Percentiles rank a stretch among this genome's conserved stretches.
These are phyloP conservation scores for Enteromius mattozi DNA, from an alignment of 2,797 vertebrate species.

Conservation along the genomic window DNA sequence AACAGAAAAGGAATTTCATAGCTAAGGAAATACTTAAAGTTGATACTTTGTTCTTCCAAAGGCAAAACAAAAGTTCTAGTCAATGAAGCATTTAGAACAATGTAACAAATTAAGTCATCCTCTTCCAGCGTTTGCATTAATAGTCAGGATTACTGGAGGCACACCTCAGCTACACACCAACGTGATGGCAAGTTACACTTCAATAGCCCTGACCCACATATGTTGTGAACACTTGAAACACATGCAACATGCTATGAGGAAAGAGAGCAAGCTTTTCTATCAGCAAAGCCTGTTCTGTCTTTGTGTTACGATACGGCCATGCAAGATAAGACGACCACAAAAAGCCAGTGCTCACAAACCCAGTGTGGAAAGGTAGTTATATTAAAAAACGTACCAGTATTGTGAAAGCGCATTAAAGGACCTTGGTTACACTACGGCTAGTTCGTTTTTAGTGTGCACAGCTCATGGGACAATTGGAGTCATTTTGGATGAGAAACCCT, in stretches of 20 bases:
- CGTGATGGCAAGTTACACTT: slow-evolving; percentile 1
- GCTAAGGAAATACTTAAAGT: not conserved
- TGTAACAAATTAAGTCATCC: not conserved
- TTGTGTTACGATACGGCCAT: slow-evolving; percentile 11
- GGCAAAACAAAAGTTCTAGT: not conserved
- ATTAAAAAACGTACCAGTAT: not conserved
- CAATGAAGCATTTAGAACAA: not conserved
- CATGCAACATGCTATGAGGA: slow-evolving; percentile 19
- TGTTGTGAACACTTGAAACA: not conserved
- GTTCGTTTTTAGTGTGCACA: not conserved
- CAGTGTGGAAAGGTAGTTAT: not conserved
- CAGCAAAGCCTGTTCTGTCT: not conserved
- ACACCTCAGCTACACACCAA: not conserved
- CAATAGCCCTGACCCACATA: slow-evolving; percentile 11
- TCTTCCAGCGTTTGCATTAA: not conserved
- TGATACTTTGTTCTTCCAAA: not conserved
- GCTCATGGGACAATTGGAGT: slow-evolving; percentile 3
- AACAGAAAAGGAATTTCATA: not conserved
- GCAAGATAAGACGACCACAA: not conserved
- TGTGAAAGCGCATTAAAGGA: slow-evolving; percentile 5
- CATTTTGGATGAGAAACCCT: not conserved
- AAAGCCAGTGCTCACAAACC: not conserved
- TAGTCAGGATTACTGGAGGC: not conserved
- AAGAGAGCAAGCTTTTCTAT: not conserved
- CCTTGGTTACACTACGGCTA: not conserved